phyloP scores from a whole-genome alignment of 2,888 invertebrate genomes.

The Dryobotodes eremita region DNA sequence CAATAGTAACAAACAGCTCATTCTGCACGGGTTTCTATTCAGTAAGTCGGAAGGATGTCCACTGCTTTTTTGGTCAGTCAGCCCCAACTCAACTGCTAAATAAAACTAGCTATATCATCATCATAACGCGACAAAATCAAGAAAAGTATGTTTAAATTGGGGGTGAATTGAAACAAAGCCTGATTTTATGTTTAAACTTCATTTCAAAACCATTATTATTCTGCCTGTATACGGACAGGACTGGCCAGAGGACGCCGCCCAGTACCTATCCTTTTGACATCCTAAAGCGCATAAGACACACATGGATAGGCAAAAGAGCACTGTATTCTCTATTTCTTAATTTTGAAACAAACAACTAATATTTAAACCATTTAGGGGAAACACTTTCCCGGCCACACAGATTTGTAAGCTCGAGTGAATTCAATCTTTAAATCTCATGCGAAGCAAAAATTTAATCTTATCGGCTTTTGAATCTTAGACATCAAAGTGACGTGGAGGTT shows the following conservation, averaged over 20 bases:
- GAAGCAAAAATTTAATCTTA: conserved; percentile 60
- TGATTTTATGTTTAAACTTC: background rate
- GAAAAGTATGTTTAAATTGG: background rate
- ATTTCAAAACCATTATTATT: background rate
- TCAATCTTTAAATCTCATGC: conserved; percentile 47
- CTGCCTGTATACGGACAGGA: no score
- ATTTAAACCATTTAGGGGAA: background rate
- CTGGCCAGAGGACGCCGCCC: no score
- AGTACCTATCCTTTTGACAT: conserved; percentile 5
- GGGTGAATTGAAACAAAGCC: background rate
- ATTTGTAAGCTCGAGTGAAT: conserved; percentile 18
- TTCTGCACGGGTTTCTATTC: background rate
- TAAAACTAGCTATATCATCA: background rate
- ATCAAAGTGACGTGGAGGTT: conserved; percentile 63
- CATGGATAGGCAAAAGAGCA: background rate
- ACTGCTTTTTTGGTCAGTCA: background rate
- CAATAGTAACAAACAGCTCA: conserved; percentile 22
- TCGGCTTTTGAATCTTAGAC: conserved; percentile 59
- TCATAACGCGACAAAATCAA: background rate
- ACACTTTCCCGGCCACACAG: conserved; percentile 1
- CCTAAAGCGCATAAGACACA: background rate
- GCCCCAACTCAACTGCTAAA: no score
- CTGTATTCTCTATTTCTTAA: background rate
- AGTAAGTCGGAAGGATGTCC: background rate
- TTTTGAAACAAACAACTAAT: background rate